phyloP scores from a whole-genome alignment of 2,888 invertebrate species.

The Sclerodermus sp. region DNA sequence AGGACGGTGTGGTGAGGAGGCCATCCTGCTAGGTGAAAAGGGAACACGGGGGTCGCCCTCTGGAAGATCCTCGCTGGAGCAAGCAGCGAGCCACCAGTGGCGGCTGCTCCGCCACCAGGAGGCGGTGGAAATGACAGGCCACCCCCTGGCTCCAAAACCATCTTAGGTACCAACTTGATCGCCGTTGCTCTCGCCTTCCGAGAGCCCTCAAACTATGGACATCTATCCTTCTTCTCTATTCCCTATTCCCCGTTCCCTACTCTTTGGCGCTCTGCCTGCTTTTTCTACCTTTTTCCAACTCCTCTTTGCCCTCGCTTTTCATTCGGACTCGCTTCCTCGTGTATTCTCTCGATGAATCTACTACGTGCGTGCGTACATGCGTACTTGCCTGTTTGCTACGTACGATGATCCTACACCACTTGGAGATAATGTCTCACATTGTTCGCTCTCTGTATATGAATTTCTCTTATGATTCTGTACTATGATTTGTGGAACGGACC shows the following conservation, averaged over 20 bases:
- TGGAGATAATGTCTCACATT: too few relatives aligned
- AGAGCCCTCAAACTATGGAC: too few relatives aligned
- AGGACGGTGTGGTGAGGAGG: slow-evolving; percentile 53
- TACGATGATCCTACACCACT: too few relatives aligned
- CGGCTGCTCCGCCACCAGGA: slow-evolving; percentile 50
- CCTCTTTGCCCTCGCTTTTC: too few relatives aligned
- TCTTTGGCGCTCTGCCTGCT: background rate
- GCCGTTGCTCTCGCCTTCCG: slow-evolving; percentile 20
- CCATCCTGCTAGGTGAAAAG: slow-evolving; percentile 55
- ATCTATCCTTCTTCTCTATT: background rate
- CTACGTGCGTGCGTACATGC: too few relatives aligned
- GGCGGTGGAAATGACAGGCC: slow-evolving; percentile 56
- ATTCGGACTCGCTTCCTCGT: too few relatives aligned
- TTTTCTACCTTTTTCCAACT: too few relatives aligned
- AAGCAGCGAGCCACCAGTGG: slow-evolving; percentile 46
- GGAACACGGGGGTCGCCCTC: slow-evolving; percentile 53
- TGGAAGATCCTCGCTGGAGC: slow-evolving; percentile 51
- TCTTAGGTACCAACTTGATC: slow-evolving; percentile 55
- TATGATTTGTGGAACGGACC: too few relatives aligned
- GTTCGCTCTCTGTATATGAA: too few relatives aligned
- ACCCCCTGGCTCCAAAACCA: slow-evolving; percentile 57
- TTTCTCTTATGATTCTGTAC: too few relatives aligned
- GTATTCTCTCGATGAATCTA: too few relatives aligned
- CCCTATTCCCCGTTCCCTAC: background rate
- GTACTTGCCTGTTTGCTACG: too few relatives aligned